Base-by-base conservation (phyloP, 1,140 invertebrate genomes). In the Brachionus manjavacas region DNA sequence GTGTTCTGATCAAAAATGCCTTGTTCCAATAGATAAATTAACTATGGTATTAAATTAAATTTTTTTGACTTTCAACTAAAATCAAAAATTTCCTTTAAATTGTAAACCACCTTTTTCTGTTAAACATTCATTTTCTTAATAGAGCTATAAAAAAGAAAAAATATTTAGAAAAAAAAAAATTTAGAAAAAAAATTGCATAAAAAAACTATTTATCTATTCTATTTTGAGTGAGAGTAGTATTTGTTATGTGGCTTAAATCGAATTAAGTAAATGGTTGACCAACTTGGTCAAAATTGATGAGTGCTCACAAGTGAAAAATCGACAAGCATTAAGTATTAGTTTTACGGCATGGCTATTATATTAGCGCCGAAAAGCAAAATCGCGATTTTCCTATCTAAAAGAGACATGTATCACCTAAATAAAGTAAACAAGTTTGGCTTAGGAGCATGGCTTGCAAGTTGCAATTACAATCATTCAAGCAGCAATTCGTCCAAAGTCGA, bases 401-500 rank as follows among this genome's bases (percentile, higher is more conserved):
- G 72, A 76, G 72, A 76, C 39, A 76, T 25, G 49, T 72, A 76
- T 49, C 39, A 76, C 72, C 72, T 76, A 76, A 76, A 76, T 76
- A 76, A 76, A 76, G 52, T 76, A 76, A 76, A 76, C 72, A 76
- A 76, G 41, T 76, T 76, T 76, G 28, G 20, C 4, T 76, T 46
- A 4, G 16, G 16, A 39, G 31, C 31, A 20, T 16, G 35, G 35
- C 20, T 49, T 76, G 39, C 39, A 76, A 76, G 14, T n/a, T 76
- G 43, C 72, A 76, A 76, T 76, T 76, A 76, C 72, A 49, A 76
- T 76, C 72, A 76, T 76, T 76, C 72, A 76, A 76, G 72, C 72
- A 76, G 72, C 41, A 76, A 76, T 76, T 72, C 35, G 28, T 72
- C 52, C 46, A 46, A 46, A 46, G 41, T 20, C 20, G 46, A 76